phyloP scores from a whole-genome alignment of 2,113 vertebrate species.

The Crotalus viridis region DNA sequence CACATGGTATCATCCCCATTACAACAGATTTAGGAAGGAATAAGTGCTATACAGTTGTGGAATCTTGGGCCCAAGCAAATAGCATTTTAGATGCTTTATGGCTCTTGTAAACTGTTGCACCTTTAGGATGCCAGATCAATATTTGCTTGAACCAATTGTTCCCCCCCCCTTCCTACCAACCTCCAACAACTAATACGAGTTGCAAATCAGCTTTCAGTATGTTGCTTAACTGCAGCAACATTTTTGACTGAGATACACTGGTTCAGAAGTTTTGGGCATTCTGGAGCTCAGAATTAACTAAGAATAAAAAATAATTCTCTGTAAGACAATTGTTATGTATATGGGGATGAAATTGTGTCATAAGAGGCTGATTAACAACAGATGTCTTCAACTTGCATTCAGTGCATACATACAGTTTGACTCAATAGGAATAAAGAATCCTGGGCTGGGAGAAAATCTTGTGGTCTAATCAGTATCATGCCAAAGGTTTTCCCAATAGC shows the following conservation, averaged over 20 bases:
- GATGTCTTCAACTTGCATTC: background rate
- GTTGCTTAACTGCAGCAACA: background rate
- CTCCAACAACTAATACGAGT: background rate
- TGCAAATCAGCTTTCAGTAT: background rate
- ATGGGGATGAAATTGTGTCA: background rate
- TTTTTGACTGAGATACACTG: background rate
- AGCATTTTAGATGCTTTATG: background rate
- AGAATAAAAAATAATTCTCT: background rate
- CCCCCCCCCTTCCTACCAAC: too few species aligned
- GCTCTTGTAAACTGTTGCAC: background rate
- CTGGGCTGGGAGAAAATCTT: background rate
- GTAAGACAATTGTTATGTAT: background rate
- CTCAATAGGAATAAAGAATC: background rate
- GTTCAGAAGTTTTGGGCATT: background rate
- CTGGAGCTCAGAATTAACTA: background rate
- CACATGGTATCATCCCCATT: background rate
- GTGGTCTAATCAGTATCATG: background rate
- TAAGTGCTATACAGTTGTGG: slow-evolving; percentile 17
- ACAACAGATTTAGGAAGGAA: background rate
- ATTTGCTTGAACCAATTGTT: background rate
- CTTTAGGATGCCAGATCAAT: background rate
- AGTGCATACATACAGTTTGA: background rate
- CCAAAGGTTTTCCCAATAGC: background rate
- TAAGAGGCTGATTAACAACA: background rate
- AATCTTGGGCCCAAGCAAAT: background rate